phyloP scores from a whole-genome alignment of 2,888 invertebrate genomes.

The Leucania comma region DNA sequence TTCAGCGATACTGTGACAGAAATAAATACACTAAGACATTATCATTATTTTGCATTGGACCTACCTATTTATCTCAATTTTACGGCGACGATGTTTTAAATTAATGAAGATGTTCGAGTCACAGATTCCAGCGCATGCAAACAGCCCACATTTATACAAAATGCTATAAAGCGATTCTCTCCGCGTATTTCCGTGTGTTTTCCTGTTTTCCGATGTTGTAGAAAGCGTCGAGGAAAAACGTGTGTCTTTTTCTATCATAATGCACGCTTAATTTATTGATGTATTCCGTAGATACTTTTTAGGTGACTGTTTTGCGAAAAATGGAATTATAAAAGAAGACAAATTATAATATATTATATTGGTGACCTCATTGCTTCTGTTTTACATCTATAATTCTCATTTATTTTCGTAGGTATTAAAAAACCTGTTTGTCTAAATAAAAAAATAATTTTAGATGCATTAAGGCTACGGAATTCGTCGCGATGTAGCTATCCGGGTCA shows the following conservation, averaged over 20 bases:
- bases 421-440: conserved; percentile 44
- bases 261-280: conserved; percentile 38
- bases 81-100: conserved; percentile 12
- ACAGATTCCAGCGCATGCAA: conserved; percentile 43
- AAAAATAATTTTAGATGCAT: conserved; percentile 46
- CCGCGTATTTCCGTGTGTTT: conserved; percentile 60
- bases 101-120: conserved; percentile 9
- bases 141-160: conserved; percentile 37
- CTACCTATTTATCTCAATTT: conserved; percentile 32
- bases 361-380: conserved; percentile 3
- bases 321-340: not conserved
- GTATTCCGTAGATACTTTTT: conserved; percentile 19
- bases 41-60: conserved; percentile 20
- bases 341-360: not conserved
- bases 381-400: conserved; percentile 19
- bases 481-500: conserved; percentile 56
- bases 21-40: conserved; percentile 12
- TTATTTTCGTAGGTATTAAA: conserved; percentile 19
- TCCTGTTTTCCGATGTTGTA: conserved; percentile 61
- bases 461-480: conserved; percentile 45
- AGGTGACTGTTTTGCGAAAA: not conserved
- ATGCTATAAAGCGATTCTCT: conserved; percentile 56
- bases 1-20: not conserved
- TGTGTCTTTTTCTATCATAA: conserved; percentile 46
- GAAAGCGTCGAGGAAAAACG: conserved; percentile 63